phyloP scores from a whole-genome alignment of 2,113 vertebrate genomes.

The Zosterops borbonicus region DNA sequence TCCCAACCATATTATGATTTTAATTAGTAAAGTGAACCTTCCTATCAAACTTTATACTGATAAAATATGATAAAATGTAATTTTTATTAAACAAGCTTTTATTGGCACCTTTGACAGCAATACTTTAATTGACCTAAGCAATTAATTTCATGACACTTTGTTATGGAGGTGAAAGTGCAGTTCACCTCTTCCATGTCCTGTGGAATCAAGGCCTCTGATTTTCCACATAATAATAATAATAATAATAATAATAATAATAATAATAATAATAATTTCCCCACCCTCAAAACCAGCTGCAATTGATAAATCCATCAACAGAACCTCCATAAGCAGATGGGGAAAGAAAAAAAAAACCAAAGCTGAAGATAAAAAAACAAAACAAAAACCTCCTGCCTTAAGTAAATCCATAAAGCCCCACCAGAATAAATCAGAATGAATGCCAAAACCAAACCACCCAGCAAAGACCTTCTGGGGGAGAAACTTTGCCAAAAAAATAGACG shows the following conservation, averaged over 20 bases:
- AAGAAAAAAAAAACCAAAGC: neutral
- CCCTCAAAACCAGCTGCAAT: neutral
- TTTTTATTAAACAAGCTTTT: neutral
- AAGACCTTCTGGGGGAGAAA: no score
- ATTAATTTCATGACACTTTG: accelerated
- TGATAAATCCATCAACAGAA: neutral
- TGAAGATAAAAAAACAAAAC: accelerated
- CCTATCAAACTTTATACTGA: neutral
- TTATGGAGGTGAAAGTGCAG: neutral
- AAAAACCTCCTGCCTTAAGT: neutral
- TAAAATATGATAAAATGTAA: neutral
- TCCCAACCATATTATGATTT: neutral
- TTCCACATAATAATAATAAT: neutral
- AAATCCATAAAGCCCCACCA: neutral
- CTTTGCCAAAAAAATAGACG: neutral
- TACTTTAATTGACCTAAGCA: neutral
- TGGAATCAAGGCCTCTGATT: neutral
- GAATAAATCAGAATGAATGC: no score
- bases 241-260: no score
- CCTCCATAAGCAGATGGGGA: neutral
- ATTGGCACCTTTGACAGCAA: neutral
- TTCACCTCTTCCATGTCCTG: neutral
- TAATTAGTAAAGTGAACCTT: neutral
- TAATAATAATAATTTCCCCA: no score
- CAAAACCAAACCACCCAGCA: no score